phyloP scores from a whole-genome alignment of 2,888 invertebrate genomes.

The Heteromyza rotundicornis region DNA sequence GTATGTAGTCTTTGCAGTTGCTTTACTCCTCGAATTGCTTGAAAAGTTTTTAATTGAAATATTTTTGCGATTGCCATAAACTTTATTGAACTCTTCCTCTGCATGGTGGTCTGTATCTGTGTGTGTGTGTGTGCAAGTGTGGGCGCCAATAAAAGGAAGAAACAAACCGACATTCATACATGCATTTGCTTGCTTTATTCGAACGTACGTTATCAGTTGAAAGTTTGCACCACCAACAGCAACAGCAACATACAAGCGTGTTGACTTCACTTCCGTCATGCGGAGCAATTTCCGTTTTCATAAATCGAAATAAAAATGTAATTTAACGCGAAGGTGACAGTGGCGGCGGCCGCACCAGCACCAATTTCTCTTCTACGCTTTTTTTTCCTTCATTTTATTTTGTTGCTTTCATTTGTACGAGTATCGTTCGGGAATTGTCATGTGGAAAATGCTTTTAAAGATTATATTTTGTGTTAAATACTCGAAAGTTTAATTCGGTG shows the following conservation, averaged over 20 bases:
- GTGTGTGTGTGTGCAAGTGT: too few relatives aligned
- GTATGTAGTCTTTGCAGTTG: too few relatives aligned
- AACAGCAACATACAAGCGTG: too few relatives aligned
- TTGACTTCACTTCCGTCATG: conserved; percentile 55
- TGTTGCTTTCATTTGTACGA: not conserved
- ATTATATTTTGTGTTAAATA: conserved; percentile 4
- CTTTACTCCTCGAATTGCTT: not conserved
- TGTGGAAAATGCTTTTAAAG: conserved; percentile 2
- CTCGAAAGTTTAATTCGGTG: not conserved
- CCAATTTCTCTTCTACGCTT: too few relatives aligned
- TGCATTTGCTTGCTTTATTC: not conserved
- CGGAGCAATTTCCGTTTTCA: conserved; percentile 53
- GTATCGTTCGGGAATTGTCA: not conserved
- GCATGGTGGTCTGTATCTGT: not conserved
- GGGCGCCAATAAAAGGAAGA: too few relatives aligned
- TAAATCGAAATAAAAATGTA: conserved; percentile 53
- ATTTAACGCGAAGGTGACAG: conserved; percentile 38
- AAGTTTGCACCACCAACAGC: not conserved
- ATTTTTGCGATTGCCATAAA: not conserved
- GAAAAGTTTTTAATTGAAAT: conserved; percentile 8
- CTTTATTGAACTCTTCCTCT: conserved; percentile 1
- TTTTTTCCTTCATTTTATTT: too few relatives aligned
- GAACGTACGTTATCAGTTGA: not conserved
- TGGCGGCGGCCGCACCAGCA: not conserved
- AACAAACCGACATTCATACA: not conserved